Conservation (phyloP, 2,113 vertebrate species). For the Toxotes jaculatrix region DNA sequence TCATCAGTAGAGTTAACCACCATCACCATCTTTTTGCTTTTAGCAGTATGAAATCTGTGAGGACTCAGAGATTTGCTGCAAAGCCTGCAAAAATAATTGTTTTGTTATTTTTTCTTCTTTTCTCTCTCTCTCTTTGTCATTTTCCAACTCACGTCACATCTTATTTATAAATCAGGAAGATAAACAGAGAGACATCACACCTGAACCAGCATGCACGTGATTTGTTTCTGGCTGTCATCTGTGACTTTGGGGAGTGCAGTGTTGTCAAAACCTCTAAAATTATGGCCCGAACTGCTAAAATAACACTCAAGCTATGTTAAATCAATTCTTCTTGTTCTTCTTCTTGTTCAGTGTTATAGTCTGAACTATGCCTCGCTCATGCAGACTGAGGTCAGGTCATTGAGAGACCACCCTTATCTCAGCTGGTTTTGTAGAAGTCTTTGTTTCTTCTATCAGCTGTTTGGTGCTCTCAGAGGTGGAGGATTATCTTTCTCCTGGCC, state of each 20-base stretch:
- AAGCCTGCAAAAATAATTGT: no score
- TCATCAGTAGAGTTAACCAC: no score
- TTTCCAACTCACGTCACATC: no score
- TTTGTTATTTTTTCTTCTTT: no score
- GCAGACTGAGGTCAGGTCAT: conserved; percentile 7
- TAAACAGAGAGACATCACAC: no score
- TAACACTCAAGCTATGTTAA: neutral
- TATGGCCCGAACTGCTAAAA: neutral
- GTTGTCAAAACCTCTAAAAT: neutral
- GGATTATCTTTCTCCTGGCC: conserved; percentile 23
- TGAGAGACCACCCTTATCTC: neutral
- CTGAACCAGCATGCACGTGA: no score
- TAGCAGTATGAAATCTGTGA: no score
- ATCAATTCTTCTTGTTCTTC: neutral
- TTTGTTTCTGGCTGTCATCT: neutral
- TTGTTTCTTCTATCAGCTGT: neutral
- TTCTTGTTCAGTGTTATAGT: neutral
- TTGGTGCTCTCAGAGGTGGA: conserved; percentile 8
- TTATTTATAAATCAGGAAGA: no score
- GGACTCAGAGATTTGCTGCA: no score
- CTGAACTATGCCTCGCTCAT: neutral
- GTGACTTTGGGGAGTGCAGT: neutral
- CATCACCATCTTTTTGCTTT: neutral
- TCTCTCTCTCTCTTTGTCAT: no score
- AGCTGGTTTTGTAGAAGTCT: neutral